These are phyloP conservation scores for Anhinga anhinga DNA, from an alignment of 2,113 vertebrate species.

Conservation along the genomic window DNA sequence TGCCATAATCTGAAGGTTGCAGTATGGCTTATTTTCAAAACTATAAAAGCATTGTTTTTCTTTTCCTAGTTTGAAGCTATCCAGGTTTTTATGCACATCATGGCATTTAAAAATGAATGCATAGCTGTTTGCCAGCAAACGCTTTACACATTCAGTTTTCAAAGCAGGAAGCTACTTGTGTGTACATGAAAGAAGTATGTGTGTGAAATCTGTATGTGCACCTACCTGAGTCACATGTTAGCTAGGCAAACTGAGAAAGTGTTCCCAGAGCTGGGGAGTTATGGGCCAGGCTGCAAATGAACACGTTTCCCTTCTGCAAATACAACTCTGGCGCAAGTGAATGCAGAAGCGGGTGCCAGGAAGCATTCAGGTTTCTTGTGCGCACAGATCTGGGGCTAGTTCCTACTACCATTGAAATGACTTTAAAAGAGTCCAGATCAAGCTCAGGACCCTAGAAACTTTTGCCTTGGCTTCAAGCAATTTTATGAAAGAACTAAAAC, in stretches of 20 bases:
- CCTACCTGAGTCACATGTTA: neutral
- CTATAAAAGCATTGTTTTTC: neutral
- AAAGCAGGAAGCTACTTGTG: constrained; percentile 7
- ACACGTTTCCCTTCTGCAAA: neutral
- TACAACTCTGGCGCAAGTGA: neutral
- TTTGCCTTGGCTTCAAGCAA: neutral
- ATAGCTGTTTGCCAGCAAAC: neutral
- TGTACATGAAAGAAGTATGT: constrained; percentile 12
- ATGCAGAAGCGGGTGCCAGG: neutral
- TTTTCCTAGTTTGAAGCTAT: neutral
- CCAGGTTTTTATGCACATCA: neutral
- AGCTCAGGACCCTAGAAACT: neutral
- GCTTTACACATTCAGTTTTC: neutral
- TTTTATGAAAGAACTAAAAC: neutral
- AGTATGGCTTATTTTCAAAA: neutral
- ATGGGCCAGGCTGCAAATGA: neutral
- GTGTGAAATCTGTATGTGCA: neutral
- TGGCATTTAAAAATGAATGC: neutral
- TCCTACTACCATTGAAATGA: neutral
- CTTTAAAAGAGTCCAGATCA: neutral
- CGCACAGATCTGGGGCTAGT: neutral
- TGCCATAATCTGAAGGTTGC: neutral
- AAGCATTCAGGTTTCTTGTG: neutral
- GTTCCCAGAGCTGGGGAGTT: neutral
- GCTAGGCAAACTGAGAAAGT: neutral